Conservation (phyloP, 2,888 invertebrate genomes). For the Dexiosoma caninum region DNA sequence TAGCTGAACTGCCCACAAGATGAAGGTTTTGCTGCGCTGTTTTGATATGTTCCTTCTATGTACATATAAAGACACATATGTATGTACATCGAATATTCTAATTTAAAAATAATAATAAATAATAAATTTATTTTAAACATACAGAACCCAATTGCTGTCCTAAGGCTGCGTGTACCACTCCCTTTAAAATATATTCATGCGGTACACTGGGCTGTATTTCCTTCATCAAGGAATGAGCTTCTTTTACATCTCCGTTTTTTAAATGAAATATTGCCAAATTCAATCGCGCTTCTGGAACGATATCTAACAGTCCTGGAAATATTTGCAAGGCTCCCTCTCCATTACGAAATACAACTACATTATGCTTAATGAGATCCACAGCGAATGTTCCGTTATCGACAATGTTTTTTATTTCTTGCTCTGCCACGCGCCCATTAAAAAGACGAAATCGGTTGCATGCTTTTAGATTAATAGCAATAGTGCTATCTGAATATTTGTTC, state of each 20-base stretch:
- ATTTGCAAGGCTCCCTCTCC: conserved; percentile 95
- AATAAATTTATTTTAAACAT: too few relatives aligned
- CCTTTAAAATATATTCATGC: conserved; percentile 97
- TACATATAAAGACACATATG: conserved; percentile 63
- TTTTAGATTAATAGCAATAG: conserved; percentile 96
- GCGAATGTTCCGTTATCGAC: conserved; percentile 89
- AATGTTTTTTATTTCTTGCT: conserved; percentile 91
- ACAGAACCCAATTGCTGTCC: conserved; percentile 96
- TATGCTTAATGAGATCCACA: conserved; percentile 95
- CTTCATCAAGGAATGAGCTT: conserved; percentile 92
- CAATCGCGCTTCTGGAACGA: conserved; percentile 96
- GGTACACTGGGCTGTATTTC: conserved; percentile 95
- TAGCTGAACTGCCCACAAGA: conserved; percentile 95
- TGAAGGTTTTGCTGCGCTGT: conserved; percentile 97
- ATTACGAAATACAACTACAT: conserved; percentile 94
- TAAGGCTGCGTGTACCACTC: conserved; percentile 94
- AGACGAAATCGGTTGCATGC: conserved; percentile 86
- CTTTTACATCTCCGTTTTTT: conserved; percentile 90
- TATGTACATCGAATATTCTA: neutral
- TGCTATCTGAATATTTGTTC: conserved; percentile 93
- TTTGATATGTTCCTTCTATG: conserved; percentile 96
- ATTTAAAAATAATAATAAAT: neutral
- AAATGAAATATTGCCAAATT: conserved; percentile 97
- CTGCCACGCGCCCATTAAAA: conserved; percentile 96
- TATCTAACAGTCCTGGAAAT: conserved; percentile 93